A percentile compares a stretch with the other conserved stretches of the same genome.
Evolutionary conservation across 2,113 vertebrate genomes (phyloP).

Genomic region (Myocastor coypus): DNA sequence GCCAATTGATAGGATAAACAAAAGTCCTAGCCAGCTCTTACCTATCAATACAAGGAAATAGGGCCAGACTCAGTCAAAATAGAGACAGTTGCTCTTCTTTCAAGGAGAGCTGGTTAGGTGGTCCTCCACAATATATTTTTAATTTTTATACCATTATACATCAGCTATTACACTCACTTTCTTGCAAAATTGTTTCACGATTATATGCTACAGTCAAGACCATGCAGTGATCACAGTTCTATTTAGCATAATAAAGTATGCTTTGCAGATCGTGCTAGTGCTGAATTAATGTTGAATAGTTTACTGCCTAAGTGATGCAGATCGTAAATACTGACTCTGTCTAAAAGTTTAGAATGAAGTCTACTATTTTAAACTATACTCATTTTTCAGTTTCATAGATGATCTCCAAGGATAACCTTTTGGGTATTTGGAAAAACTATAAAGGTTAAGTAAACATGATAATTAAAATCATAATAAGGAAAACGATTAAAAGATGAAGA

Average conservation of each 20-base stretch:
- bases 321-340: not conserved
- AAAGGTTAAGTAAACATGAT: not conserved
- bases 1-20: too few relatives aligned
- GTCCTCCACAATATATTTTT: too few relatives aligned
- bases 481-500: not conserved
- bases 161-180: not conserved
- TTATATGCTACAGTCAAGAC: not conserved
- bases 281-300: not conserved
- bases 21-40: too few relatives aligned
- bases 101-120: too few relatives aligned
- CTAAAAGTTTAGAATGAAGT: not conserved
- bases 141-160: not conserved
- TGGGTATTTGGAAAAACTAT: not conserved
- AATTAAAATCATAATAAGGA: not conserved
- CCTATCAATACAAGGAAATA: too few relatives aligned
- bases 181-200: not conserved
- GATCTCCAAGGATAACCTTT: not conserved
- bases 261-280: not conserved
- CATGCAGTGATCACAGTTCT: not conserved
- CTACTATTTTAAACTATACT: not conserved
- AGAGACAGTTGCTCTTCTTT: too few relatives aligned
- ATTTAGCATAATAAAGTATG: not conserved
- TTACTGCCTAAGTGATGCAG: not conserved
- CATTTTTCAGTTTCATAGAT: not conserved
- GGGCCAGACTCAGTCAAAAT: too few relatives aligned